Evolutionary conservation across 2,888 invertebrate genomes (phyloP), one percentile per base, ranked within the genome.

Genomic region (Sussaba pulchella): DNA sequence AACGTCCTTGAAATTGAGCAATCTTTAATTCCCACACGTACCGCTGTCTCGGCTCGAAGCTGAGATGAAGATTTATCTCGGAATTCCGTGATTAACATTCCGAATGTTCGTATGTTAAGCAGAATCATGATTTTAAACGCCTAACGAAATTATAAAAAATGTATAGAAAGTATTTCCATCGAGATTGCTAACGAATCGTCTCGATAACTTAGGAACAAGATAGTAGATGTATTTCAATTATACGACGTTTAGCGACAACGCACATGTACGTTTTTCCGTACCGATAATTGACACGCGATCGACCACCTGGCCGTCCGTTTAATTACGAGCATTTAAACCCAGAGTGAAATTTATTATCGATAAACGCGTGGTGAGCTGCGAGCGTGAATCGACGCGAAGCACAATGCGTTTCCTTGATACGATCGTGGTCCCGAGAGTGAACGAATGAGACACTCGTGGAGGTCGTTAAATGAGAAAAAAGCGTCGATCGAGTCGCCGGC

Each of bases 321-420:
- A 8, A n/a, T 14, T 26, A n/a, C n/a, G n/a, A n/a, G n/a, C n/a
- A n/a, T n/a, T n/a, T n/a, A n/a, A n/a, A n/a, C 41, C 24, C 24
- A 10, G 39, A 24, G 39, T 19, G 6, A 61, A 41, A 61, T 61
- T n/a, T 24, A 61, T 21, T 41, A 17, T 57, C 39, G 59, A 41
- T 39, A 50, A 21, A n/a, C 5, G 12, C 17, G 21, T 47, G 21
- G 45, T 71, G 19, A 17, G 24, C 26, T 45, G 39, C 52, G 50
- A 26, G 47, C 17, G 10, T 17, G 63, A 59, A 73, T 67, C 17
- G 39, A 24, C 31, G 24, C 24, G 5, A 52, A 61, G 52, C 43
- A 70, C 54, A 74, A 70, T 41, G 64, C 59, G 26, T 47, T 14
- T n/a, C 54, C 69, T 78, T 74, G 47, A 64, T 74, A 64, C 26